These are phyloP conservation scores for Pterocles burchelli DNA, from an alignment of 2,113 vertebrate genomes.

Conservation along the genomic window DNA sequence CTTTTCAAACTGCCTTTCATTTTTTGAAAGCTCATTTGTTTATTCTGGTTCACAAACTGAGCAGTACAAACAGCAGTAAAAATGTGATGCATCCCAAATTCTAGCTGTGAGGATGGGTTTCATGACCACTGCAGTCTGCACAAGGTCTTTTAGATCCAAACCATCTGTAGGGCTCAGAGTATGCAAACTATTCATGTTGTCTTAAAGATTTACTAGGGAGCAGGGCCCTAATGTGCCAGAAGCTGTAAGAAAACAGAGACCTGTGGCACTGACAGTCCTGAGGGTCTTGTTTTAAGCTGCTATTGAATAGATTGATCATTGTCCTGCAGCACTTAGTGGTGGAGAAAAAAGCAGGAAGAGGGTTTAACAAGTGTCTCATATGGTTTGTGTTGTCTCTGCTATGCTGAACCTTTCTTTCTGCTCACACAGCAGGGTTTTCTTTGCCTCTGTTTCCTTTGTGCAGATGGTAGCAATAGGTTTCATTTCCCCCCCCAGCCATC, in stretches of 20 bases:
- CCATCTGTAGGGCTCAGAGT: slow-evolving; percentile 33
- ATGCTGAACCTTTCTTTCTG: slow-evolving; percentile 54
- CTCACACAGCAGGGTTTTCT: slow-evolving; percentile 50
- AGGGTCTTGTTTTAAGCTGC: slow-evolving; percentile 43
- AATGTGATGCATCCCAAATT: slow-evolving; percentile 23
- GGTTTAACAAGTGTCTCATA: slow-evolving; percentile 57
- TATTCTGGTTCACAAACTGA: slow-evolving; percentile 11
- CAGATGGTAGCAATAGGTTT: slow-evolving; percentile 69
- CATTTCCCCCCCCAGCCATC: neutral
- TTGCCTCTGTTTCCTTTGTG: slow-evolving; percentile 57
- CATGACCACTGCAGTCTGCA: slow-evolving; percentile 4
- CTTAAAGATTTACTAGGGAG: slow-evolving; percentile 26
- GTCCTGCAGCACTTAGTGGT: slow-evolving; percentile 13
- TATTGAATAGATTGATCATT: slow-evolving; percentile 35
- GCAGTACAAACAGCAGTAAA: slow-evolving; percentile 17
- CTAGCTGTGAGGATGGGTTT: slow-evolving; percentile 26
- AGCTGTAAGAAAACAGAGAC: slow-evolving; percentile 32
- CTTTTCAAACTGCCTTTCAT: neutral
- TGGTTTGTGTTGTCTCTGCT: slow-evolving; percentile 54
- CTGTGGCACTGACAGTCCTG: slow-evolving; percentile 12
- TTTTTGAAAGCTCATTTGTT: neutral
- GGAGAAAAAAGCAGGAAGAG: neutral
- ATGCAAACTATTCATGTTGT: slow-evolving; percentile 42
- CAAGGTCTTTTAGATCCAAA: slow-evolving; percentile 45
- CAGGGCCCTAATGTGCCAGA: neutral